Evolutionary conservation across 1,140 invertebrate species (phyloP).

Genomic region (Belonocnema kinseyi): DNA sequence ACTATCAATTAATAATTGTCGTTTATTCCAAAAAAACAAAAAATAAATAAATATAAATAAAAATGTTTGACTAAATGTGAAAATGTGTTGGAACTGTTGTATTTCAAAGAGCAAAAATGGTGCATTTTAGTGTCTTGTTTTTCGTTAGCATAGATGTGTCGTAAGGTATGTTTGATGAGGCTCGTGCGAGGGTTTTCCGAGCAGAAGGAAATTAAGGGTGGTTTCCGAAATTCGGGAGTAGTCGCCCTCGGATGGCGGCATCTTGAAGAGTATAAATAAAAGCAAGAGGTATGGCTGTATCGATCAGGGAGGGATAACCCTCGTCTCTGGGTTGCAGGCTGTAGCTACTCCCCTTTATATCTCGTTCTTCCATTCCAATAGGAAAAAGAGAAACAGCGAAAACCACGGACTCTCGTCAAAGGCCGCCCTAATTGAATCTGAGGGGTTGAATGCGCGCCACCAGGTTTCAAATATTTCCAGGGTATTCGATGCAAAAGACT

Average conservation of each 20-base stretch:
- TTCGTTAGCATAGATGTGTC: too few relatives aligned
- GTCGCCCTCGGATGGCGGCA: not conserved
- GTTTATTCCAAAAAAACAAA: too few relatives aligned
- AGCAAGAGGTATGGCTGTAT: conserved; percentile 24
- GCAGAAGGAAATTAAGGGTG: not conserved
- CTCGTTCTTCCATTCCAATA: conserved; percentile 1
- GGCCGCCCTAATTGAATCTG: conserved; percentile 4
- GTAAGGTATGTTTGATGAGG: too few relatives aligned
- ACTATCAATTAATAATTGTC: too few relatives aligned
- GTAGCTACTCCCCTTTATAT: conserved; percentile 1
- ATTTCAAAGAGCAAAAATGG: too few relatives aligned
- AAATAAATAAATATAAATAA: too few relatives aligned
- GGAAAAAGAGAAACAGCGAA: conserved; percentile 2
- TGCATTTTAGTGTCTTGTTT: too few relatives aligned
- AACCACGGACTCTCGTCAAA: conserved; percentile 12
- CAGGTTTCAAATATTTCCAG: conserved; percentile 26
- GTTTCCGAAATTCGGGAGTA: not conserved
- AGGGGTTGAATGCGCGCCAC: conserved; percentile 17
- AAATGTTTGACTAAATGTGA: too few relatives aligned
- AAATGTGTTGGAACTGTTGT: too few relatives aligned
- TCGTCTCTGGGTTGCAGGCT: not conserved
- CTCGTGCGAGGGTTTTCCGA: not conserved
- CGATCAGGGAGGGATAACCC: conserved; percentile 23
- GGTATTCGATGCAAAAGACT: not conserved
- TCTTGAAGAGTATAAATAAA: conserved; percentile 28